phyloP scores from a whole-genome alignment of 2,113 vertebrate species.

The Mobula hypostoma region DNA sequence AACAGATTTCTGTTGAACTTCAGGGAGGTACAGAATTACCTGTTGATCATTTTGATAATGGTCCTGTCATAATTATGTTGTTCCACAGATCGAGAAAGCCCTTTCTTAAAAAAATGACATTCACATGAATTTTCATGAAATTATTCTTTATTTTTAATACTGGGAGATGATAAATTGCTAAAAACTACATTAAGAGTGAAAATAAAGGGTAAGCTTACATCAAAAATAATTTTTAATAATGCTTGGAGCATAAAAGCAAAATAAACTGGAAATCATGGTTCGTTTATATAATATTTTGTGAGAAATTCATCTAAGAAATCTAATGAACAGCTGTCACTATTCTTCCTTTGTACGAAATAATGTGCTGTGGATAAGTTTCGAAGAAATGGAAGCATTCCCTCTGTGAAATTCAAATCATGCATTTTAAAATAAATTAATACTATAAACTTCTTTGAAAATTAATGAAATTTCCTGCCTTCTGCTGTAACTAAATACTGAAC shows the following conservation, averaged over 20 bases:
- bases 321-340: neutral
- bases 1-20: neutral
- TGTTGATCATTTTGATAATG: slow-evolving; percentile 7
- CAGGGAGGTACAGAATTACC: neutral
- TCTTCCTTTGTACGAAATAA: neutral
- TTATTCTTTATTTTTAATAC: neutral
- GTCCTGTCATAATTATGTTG: neutral
- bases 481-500: neutral
- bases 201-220: neutral
- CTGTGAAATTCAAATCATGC: neutral
- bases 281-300: neutral
- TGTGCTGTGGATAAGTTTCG: neutral
- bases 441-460: neutral
- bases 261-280: neutral
- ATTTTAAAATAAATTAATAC: neutral
- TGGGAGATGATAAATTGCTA: neutral
- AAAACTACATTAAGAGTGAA: neutral
- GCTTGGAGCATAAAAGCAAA: neutral
- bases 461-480: neutral
- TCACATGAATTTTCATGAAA: neutral
- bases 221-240: neutral
- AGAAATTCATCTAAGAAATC: neutral
- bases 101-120: neutral
- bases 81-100: neutral
- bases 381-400: neutral